Percentiles rank a stretch among this genome's conserved stretches.
Conservation (phyloP, 2,113 vertebrate genomes). For the Tenebrosternarchus preto region DNA sequence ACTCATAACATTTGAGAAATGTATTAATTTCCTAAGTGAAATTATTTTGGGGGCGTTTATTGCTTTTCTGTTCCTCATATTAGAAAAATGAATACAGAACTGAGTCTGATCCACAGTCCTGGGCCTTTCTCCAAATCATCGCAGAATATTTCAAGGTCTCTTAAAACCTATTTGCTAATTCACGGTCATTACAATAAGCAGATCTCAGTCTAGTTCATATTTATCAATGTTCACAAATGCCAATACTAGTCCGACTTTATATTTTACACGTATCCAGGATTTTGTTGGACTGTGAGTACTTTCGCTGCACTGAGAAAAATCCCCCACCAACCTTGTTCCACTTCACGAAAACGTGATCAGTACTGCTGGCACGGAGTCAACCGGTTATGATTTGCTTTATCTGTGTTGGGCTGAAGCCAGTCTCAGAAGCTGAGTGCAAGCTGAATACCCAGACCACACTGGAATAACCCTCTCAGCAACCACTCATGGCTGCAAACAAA, state of each 20-base stretch:
- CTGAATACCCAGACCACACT: slow-evolving; percentile 5
- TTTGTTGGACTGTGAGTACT: not conserved
- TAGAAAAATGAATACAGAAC: no score
- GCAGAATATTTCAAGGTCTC: no score
- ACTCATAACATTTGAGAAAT: no score
- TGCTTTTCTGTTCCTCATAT: no score
- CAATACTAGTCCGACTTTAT: not conserved
- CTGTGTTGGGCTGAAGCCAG: not conserved
- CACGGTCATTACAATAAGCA: not conserved
- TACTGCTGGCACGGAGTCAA: not conserved
- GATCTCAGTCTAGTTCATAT: not conserved
- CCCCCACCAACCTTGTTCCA: not conserved
- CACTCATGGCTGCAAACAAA: not conserved
- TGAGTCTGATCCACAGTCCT: no score
- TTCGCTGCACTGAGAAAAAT: not conserved
- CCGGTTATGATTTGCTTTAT: not conserved
- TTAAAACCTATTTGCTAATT: no score
- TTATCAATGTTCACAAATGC: not conserved
- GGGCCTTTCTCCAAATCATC: no score
- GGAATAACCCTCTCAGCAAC: not conserved
- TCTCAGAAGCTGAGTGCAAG: not conserved
- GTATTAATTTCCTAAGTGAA: no score
- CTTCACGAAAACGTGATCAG: not conserved
- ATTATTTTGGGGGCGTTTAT: no score
- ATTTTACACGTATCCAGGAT: not conserved